These are phyloP conservation scores for Drosophila neocordata DNA, from an alignment of 1,140 invertebrate species.

Conservation along the genomic window DNA sequence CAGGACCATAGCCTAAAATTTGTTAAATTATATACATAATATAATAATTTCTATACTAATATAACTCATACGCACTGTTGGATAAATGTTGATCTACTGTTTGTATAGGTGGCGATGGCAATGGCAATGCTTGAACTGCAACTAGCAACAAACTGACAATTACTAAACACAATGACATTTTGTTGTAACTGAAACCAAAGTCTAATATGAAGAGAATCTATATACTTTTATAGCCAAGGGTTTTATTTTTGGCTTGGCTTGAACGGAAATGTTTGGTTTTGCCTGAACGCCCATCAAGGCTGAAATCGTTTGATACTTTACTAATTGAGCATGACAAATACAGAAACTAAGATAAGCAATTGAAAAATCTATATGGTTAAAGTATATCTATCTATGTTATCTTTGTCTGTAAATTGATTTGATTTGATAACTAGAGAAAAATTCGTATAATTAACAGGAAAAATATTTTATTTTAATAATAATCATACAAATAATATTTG, in stretches of 20 bases:
- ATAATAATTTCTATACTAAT: too few relatives aligned
- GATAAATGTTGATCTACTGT: slow-evolving; percentile 6
- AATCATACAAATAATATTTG: too few relatives aligned
- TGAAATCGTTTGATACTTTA: slow-evolving; percentile 38
- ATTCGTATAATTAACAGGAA: too few relatives aligned
- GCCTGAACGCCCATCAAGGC: slow-evolving; percentile 59
- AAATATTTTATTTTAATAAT: too few relatives aligned
- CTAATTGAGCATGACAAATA: slow-evolving; percentile 22
- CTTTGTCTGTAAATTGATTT: too few relatives aligned
- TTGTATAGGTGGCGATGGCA: background rate
- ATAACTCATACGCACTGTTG: slow-evolving; percentile 64
- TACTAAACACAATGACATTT: background rate
- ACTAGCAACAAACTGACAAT: background rate
- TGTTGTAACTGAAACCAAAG: background rate
- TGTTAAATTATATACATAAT: background rate
- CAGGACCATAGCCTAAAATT: slow-evolving; percentile 47
- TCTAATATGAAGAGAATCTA: background rate
- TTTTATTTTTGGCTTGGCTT: too few relatives aligned
- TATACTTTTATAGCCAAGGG: slow-evolving; percentile 37
- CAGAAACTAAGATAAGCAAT: background rate
- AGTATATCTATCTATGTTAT: too few relatives aligned
- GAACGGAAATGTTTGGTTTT: slow-evolving; percentile 48
- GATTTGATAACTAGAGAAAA: too few relatives aligned
- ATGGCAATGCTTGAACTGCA: background rate
- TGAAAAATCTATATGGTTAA: background rate